These are phyloP conservation scores for Hyperoplus lanceolatus DNA, from an alignment of 2,797 vertebrate species.

Conservation along the genomic window DNA sequence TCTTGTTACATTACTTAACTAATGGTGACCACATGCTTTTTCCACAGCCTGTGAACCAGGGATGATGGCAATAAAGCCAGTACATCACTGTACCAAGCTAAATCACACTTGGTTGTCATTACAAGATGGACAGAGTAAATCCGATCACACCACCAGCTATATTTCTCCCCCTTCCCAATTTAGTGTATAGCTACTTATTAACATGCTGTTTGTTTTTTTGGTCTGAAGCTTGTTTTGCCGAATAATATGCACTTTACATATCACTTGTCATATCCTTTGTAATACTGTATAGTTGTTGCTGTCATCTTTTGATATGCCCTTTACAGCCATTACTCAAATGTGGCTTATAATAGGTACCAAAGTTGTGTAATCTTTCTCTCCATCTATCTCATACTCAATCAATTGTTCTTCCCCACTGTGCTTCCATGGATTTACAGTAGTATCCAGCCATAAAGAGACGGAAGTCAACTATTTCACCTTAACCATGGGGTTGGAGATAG, in stretches of 20 bases:
- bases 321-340: constrained; percentile 1
- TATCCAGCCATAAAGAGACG: constrained; percentile 44
- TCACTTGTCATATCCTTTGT: neutral
- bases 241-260: neutral
- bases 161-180: neutral
- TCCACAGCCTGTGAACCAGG: neutral
- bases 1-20: too few relatives aligned
- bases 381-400: constrained; percentile 1
- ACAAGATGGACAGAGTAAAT: neutral
- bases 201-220: neutral
- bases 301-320: neutral
- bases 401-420: constrained; percentile 2
- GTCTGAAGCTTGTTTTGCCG: neutral
- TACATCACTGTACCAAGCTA: neutral
- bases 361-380: neutral
- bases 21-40: neutral
- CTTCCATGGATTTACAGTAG: constrained; percentile 40
- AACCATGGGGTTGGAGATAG: constrained; percentile 34
- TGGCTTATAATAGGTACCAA: neutral
- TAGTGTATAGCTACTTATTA: neutral
- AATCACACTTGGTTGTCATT: neutral
- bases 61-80: too few relatives aligned
- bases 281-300: neutral
- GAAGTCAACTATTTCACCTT: constrained; percentile 57
- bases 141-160: neutral